phyloP scores from a whole-genome alignment of 2,888 invertebrate species.

The Yponomeuta malinellus region DNA sequence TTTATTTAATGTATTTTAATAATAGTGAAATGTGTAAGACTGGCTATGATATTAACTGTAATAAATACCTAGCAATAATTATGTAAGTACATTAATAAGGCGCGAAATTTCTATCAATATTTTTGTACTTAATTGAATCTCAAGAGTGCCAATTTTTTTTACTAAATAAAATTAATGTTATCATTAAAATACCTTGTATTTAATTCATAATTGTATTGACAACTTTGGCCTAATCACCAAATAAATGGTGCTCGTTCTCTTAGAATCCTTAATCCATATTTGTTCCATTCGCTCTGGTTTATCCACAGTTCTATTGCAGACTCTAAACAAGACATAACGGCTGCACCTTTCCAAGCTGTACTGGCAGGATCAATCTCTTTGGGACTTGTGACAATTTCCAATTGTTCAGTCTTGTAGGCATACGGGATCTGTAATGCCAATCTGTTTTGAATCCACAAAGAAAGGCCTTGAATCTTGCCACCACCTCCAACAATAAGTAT shows the following conservation, averaged over 20 bases:
- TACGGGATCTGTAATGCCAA: constrained; percentile 89
- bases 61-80: not conserved
- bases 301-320: constrained; percentile 97
- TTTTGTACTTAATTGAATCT: constrained; percentile 10
- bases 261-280: constrained; percentile 87
- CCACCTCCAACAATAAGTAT: constrained; percentile 95
- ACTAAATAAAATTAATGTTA: constrained; percentile 1
- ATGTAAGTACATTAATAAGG: not conserved
- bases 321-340: constrained; percentile 94
- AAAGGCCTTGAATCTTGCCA: constrained; percentile 88
- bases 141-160: constrained; percentile 6
- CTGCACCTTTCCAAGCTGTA: constrained; percentile 96
- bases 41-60: not conserved
- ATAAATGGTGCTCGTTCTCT: constrained; percentile 95
- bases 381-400: constrained; percentile 92
- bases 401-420: constrained; percentile 85
- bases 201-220: not conserved
- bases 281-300: constrained; percentile 88
- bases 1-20: not conserved
- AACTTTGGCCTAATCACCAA: constrained; percentile 72
- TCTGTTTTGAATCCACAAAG: constrained; percentile 91
- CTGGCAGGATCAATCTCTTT: constrained; percentile 95
- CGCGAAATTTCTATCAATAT: constrained; percentile 6
- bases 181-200: not conserved
- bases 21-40: constrained; percentile 1